Evolutionary conservation across 2,888 invertebrate species (phyloP), one percentile per base, ranked within the genome.

Genomic region (Amiota mariae): DNA sequence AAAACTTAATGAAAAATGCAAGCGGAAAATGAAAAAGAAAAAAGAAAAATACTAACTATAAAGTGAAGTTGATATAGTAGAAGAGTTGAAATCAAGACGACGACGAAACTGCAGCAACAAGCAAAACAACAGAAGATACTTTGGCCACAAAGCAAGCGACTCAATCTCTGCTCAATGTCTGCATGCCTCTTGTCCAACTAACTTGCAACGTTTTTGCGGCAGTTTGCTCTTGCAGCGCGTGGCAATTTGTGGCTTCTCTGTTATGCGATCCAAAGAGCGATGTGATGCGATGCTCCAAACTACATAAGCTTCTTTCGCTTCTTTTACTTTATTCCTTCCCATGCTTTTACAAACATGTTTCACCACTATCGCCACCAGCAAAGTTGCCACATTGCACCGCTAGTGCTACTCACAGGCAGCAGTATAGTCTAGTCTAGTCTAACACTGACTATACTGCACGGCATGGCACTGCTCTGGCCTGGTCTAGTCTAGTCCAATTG

Each of bases 181-280:
- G 46, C 56, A 68, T 47, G 48, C 61, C 71, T 73, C 72, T 68
- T 70, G 48, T 63, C 59, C 18, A n/a, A 12, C 8, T 47, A 59
- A 18, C 49, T 59, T 61, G 49, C 63, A 36, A 54, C 72, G 20
- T 71, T 71, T 61, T 61, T 47, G 49, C 36, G 48, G 49, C 49
- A 6, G 36, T 24, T 71, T 20, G 67, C 61, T 61, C 36, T 61
- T 64, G 36, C 72, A 72, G 71, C 79, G 79, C 75, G 76, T 78
- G 78, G 81, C 82, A 79, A 82, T 84, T 77, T 84, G 85, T 79
- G 82, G 86, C 82, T 85, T 83, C 85, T 83, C 73, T 76, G 36
- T 36, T 36, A 36, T 36, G 36, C 6, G 36, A 36, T 36, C 36
- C 36, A 36, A 24, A 24, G 24, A 24, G 24, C 24, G 24, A 24